These are phyloP conservation scores for Holocentrus rufus DNA, from an alignment of 2,797 vertebrate genomes.

Conservation along the genomic window DNA sequence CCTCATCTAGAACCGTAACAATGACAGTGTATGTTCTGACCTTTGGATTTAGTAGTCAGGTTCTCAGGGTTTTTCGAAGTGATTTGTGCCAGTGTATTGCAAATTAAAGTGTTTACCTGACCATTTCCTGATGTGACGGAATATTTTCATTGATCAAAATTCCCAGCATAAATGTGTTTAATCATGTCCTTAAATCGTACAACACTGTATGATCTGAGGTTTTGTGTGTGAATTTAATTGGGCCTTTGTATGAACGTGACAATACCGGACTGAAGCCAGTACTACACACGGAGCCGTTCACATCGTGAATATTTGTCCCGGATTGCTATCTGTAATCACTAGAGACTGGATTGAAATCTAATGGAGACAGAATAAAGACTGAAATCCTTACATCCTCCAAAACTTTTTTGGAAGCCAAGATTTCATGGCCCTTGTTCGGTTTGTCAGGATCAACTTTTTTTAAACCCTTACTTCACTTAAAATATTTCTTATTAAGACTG, in stretches of 20 bases:
- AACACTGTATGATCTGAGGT: conserved; percentile 53
- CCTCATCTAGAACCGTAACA: conserved; percentile 18
- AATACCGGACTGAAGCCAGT: conserved; percentile 81
- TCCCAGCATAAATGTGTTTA: conserved; percentile 44
- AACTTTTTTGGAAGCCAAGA: conserved; percentile 62
- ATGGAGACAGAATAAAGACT: conserved; percentile 55
- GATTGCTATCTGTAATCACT: conserved; percentile 69
- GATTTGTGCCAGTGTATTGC: conserved; percentile 20
- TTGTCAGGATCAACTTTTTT: conserved; percentile 63
- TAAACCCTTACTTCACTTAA: conserved; percentile 45
- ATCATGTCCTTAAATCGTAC: conserved; percentile 40
- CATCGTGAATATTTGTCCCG: conserved; percentile 71
- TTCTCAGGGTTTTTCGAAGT: conserved; percentile 3
- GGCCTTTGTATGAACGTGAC: conserved; percentile 82
- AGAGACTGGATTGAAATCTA: conserved; percentile 61
- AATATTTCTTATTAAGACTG: conserved; percentile 57
- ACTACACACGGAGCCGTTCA: conserved; percentile 63
- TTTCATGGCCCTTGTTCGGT: conserved; percentile 56
- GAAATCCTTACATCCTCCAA: conserved; percentile 62
- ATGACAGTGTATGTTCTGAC: not conserved
- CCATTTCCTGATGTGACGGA: conserved; percentile 37
- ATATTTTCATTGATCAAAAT: conserved; percentile 32
- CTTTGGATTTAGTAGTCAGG: not conserved
- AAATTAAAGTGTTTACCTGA: conserved; percentile 34
- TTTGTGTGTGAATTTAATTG: conserved; percentile 70